Evolutionary conservation across 2,888 invertebrate species (phyloP), one percentile per base, ranked within the genome.

Genomic region (Leucophora obtusa): DNA sequence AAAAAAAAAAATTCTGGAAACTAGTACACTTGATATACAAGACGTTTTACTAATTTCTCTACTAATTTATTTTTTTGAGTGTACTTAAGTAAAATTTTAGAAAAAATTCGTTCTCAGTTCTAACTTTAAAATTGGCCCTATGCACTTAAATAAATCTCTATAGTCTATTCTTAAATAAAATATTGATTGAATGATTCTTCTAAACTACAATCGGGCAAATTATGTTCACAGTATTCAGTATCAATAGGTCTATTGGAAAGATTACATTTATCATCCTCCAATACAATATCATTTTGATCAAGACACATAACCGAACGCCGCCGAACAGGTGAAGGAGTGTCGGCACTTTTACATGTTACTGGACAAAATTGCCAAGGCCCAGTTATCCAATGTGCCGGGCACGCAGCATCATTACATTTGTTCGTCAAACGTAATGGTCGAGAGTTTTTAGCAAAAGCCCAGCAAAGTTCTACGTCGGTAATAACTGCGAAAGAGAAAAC

Each of bases 351-450:
- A 86, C 95, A 95, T 0, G 93, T 93, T 0, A 93, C 93, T 6
- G 94, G 93, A 89, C 97, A 97, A 76, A 94, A 93, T 86, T 95
- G 95, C 97, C 97, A 97, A 0, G 95, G 93, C 0, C 96, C 96
- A 24, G 93, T 92, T 95, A 96, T 96, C 97, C 97, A 97, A 87
- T 93, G 93, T n/a, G 94, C 93, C 10, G 94, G 94, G 87, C 94
- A 94, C 47, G 92, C 91, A 83, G 93, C 92, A 77, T 91, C 92
- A 86, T 93, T 94, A 88, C 96, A 96, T 54, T 91, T 91, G 83
- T 94, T 92, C 86, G 92, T 92, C 85, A 93, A 91, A 84, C 94
- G 93, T 54, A 91, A 91, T 21, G 93, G 93, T 17, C 92, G 92
- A 79, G 92, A 91, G 78, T 90, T 89, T 82, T 88, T 88, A 38